phyloP scores from a whole-genome alignment of 2,888 invertebrate genomes.

The Nasonia oneida region DNA sequence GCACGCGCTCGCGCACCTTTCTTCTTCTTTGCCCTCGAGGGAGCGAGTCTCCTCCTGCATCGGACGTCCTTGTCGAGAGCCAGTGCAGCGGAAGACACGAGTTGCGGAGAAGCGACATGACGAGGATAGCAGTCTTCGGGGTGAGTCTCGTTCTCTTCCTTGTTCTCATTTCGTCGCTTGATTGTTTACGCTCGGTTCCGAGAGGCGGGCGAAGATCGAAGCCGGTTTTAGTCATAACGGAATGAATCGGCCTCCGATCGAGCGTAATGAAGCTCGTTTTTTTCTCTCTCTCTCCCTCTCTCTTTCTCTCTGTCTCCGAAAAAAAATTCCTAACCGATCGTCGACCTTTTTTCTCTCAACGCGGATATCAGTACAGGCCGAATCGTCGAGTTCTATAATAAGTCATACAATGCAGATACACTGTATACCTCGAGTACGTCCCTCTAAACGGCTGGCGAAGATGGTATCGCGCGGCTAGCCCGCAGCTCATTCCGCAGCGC shows the following conservation, averaged over 20 bases:
- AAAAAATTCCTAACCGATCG: constrained; percentile 1
- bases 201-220: background rate
- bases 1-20: background rate
- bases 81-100: background rate
- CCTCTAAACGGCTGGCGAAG: background rate
- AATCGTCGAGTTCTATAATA: background rate
- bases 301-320: background rate
- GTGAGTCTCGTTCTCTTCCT: constrained; percentile 41
- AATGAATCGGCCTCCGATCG: background rate
- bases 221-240: background rate
- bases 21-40: background rate
- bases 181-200: background rate
- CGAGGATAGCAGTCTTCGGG: constrained; percentile 51
- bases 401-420: too few species aligned
- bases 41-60: background rate
- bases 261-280: background rate
- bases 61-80: background rate
- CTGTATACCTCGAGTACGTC: too few species aligned
- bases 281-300: background rate
- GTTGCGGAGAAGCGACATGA: constrained; percentile 19
- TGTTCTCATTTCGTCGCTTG: background rate
- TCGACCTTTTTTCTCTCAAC: background rate
- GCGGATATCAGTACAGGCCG: too few species aligned
- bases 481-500: background rate
- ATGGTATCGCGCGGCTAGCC: background rate